Percentiles rank a stretch among this genome's conserved stretches.
Conservation (phyloP, 2,797 vertebrate species). For the Poecilia wingei region DNA sequence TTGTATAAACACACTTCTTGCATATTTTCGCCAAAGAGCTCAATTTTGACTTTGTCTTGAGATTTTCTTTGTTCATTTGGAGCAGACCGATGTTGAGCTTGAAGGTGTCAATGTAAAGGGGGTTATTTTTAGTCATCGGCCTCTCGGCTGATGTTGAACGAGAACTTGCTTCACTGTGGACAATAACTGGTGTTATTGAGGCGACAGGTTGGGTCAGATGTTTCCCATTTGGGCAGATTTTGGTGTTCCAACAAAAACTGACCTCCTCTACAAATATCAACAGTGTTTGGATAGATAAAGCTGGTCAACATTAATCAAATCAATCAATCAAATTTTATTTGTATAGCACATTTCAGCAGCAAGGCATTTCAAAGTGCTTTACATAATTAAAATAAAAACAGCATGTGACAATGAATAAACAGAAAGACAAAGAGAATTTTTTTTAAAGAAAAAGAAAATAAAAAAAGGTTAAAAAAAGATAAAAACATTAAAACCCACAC, state of each 20-base stretch:
- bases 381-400: too few species aligned
- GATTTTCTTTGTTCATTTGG: neutral
- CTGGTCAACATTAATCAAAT: neutral
- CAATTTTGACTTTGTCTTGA: neutral
- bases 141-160: neutral
- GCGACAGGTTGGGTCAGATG: neutral
- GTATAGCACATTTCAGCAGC: too few species aligned
- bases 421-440: too few species aligned
- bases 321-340: too few species aligned
- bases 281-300: neutral
- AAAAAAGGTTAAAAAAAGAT: too few species aligned
- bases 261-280: neutral
- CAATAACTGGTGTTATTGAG: neutral
- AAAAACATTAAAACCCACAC: too few species aligned
- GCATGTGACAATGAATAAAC: too few species aligned
- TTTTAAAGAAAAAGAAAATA: too few species aligned
- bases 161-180: neutral
- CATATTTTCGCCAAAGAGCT: neutral
- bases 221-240: neutral
- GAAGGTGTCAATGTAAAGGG: neutral
- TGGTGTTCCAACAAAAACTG: neutral
- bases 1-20: neutral
- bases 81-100: neutral
- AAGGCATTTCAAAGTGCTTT: too few species aligned
- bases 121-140: neutral